A percentile compares a stretch with the other conserved stretches of the same genome.
phyloP scores from a whole-genome alignment of 1,140 invertebrate species.

The Solen grandis region DNA sequence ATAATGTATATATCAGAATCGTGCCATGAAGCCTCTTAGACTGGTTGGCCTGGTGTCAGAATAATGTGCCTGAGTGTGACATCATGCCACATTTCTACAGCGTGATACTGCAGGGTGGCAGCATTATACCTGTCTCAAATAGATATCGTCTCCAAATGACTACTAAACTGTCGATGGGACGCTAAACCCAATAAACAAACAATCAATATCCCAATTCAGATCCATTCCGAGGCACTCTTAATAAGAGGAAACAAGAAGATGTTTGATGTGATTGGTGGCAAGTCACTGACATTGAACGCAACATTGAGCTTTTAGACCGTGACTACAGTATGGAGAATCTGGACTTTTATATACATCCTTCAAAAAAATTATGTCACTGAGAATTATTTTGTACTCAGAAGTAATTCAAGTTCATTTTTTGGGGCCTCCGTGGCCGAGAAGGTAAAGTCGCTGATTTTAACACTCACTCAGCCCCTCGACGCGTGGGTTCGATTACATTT shows the following conservation, averaged over 20 bases:
- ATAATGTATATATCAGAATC: too few species aligned
- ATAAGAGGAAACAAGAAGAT: not conserved
- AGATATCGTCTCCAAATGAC: too few species aligned
- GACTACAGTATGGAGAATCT: not conserved
- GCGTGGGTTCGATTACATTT: not conserved
- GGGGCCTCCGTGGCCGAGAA: not conserved
- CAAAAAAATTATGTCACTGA: not conserved
- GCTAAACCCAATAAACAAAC: too few species aligned
- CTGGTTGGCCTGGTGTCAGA: too few species aligned
- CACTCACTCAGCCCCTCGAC: too few species aligned
- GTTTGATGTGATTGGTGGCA: not conserved
- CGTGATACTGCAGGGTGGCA: too few species aligned
- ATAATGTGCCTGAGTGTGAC: too few species aligned
- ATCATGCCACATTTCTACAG: too few species aligned
- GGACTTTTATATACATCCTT: not conserved
- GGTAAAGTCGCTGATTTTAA: too few species aligned
- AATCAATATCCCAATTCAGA: not conserved
- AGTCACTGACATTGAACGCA: not conserved
- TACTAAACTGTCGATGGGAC: too few species aligned
- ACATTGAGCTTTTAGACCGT: not conserved
- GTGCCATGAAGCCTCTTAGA: too few species aligned
- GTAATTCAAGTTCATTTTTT: not conserved
- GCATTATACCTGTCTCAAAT: too few species aligned
- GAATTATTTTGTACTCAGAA: not conserved
- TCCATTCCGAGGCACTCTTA: not conserved